phyloP scores from a whole-genome alignment of 2,797 vertebrate species.

The Eremophila alpestris region DNA sequence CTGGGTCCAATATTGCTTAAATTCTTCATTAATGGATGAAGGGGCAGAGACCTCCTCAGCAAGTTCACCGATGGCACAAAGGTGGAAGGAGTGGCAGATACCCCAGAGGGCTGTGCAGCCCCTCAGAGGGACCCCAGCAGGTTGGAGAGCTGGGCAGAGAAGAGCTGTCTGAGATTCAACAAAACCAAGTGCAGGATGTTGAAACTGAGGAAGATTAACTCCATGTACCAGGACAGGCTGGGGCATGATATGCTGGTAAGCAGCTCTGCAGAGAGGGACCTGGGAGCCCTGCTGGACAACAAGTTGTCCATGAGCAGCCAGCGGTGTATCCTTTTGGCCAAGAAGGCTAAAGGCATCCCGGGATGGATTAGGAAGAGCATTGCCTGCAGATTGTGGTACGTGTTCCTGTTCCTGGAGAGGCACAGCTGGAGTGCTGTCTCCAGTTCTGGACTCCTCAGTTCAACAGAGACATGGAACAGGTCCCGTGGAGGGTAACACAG shows the following conservation, averaged over 20 bases:
- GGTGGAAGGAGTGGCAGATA: fast-evolving
- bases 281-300: neutral
- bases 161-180: neutral
- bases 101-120: neutral
- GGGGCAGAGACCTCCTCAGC: neutral
- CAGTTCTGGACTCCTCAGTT: neutral
- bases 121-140: fast-evolving
- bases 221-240: neutral
- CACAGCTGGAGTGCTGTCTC: neutral
- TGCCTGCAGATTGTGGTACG: fast-evolving
- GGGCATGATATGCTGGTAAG: neutral
- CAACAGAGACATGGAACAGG: neutral
- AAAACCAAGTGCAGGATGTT: neutral
- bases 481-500: neutral
- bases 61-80: neutral
- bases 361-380: neutral
- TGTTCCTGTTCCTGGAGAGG: neutral
- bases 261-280: neutral
- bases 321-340: neutral
- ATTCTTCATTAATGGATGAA: neutral
- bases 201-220: fast-evolving
- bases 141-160: neutral
- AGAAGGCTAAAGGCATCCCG: neutral
- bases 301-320: neutral
- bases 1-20: neutral